phyloP scores from a whole-genome alignment of 2,888 invertebrate genomes.

The Lasioglossum lativentre region DNA sequence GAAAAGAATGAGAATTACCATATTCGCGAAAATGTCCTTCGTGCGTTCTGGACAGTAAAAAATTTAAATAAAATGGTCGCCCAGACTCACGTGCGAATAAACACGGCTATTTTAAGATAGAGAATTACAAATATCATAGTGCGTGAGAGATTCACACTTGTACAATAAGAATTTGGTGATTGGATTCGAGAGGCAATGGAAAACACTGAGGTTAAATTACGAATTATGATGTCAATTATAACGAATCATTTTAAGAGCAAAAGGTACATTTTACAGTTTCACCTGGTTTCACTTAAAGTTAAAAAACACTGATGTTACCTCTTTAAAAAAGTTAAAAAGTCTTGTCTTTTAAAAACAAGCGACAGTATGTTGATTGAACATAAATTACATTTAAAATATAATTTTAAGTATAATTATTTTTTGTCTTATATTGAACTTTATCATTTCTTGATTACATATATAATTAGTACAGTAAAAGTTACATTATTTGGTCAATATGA shows the following conservation, averaged over 20 bases:
- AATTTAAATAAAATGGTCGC: slow-evolving; percentile 25
- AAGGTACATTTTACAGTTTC: slow-evolving; percentile 24
- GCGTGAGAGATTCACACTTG: neutral
- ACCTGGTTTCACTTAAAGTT: neutral
- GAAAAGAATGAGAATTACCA: neutral
- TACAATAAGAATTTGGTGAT: slow-evolving; percentile 17
- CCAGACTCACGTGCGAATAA: slow-evolving; percentile 11
- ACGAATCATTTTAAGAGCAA: slow-evolving; percentile 16
- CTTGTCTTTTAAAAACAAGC: neutral
- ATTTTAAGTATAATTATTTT: neutral
- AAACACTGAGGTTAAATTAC: slow-evolving; percentile 51
- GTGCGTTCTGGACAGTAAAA: neutral
- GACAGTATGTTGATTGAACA: neutral
- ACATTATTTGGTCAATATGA: neutral
- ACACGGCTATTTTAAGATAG: neutral
- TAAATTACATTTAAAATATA: neutral
- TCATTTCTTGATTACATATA: neutral
- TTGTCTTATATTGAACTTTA: neutral
- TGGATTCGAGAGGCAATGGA: slow-evolving; percentile 3
- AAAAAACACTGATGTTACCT: neutral
- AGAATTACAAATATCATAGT: slow-evolving; percentile 8
- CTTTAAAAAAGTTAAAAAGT: neutral
- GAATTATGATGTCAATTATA: slow-evolving; percentile 41
- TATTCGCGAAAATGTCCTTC: slow-evolving; percentile 24
- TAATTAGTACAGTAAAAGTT: neutral